Evolutionary conservation across 2,888 invertebrate species (phyloP), one percentile per base, ranked within the genome.

Genomic region (Idaea aversata): DNA sequence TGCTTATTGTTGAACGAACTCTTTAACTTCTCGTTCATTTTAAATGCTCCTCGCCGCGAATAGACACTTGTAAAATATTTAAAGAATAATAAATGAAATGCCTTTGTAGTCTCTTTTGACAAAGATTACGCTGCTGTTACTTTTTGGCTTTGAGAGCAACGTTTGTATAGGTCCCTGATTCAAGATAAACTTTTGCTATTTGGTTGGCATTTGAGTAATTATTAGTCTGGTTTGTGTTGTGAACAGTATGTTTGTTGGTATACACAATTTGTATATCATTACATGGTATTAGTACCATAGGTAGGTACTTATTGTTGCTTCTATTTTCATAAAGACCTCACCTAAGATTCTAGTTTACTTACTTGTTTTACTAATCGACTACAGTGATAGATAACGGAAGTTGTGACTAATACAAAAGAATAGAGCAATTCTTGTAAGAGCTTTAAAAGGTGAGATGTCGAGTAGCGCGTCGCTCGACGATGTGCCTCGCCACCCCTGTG

Each of bases 1-100:
- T 84, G 88, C 84, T 91, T 91, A 91, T 88, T 90, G 87, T 88
- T 85, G 82, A 84, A 83, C 82, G 62, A 76, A 78, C 86, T 87
- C 85, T 87, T 87, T 84, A 83, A 78, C 75, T 74, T 84, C 82
- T 80, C 81, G 77, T 85, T 83, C 78, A 79, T 83, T 87, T 85
- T 83, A 81, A 86, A 84, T 82, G 79, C 80, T 77, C 76, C 71
- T 73, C 75, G 71, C 62, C 64, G 73, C 36, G 60, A 74, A 75
- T 73, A 74, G 74, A 76, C 73, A 65, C 76, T 77, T 76, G 72
- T 79, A 75, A 80, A 82, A 78, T 79, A 79, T 81, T 81, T 77
- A 77, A 65, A 68, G 76, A 78, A 76, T 76, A 75, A 71, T 74
- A 73, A 69, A 76, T 73, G 74, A 67, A 63, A 62, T 65, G 67